phyloP scores from a whole-genome alignment of 2,797 vertebrate genomes.

The Euthynnus affinis region DNA sequence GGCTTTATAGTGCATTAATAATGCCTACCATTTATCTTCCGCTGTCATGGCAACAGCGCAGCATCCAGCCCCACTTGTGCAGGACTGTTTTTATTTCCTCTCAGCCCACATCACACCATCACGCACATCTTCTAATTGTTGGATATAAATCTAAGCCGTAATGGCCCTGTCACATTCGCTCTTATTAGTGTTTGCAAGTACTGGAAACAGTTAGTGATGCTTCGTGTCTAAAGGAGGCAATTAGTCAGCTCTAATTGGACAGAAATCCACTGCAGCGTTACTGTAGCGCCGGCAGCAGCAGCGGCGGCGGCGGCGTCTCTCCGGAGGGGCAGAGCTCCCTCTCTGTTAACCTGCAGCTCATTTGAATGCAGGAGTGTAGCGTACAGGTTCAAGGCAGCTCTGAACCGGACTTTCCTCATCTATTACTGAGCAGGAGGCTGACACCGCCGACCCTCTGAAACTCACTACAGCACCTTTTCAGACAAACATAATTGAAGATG shows the following conservation, averaged over 20 bases:
- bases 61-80: no score
- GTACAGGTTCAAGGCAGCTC: conserved; percentile 19
- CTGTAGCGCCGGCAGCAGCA: no score
- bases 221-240: conserved; percentile 45
- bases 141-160: conserved; percentile 62
- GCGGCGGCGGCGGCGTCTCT: conserved; percentile 1
- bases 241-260: conserved; percentile 70
- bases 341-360: conserved; percentile 41
- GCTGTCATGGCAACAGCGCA: conserved; percentile 63
- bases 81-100: conserved; percentile 40
- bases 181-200: conserved; percentile 57
- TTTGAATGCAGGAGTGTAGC: conserved; percentile 26
- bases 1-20: conserved; percentile 72
- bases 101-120: conserved; percentile 34
- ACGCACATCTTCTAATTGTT: conserved; percentile 45
- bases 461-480: background rate
- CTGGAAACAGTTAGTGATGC: conserved; percentile 53
- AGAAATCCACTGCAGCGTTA: conserved; percentile 29
- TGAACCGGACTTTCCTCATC: conserved; percentile 20
- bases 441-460: no score
- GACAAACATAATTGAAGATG: background rate
- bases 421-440: conserved; percentile 14
- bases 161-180: conserved; percentile 55
- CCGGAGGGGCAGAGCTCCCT: conserved; percentile 18
- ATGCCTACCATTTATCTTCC: conserved; percentile 65